Evolutionary conservation across 2,888 invertebrate species (phyloP), one percentile per base, ranked within the genome.

Genomic region (Cantharis flavilabris): DNA sequence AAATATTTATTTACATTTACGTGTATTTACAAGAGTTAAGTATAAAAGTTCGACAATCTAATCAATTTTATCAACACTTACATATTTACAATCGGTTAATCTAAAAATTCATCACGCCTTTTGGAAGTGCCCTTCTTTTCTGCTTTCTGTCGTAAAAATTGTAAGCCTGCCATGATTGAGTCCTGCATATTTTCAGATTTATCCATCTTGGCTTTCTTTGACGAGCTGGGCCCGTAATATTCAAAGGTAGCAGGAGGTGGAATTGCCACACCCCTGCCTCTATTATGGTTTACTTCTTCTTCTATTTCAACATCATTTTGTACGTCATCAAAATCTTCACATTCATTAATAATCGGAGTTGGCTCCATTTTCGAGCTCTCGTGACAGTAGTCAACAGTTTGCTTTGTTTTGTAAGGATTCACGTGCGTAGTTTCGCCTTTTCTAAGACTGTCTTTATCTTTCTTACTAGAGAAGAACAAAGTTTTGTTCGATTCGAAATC

Each of bases 211-310:
- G 11, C 83, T 77, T 83, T 84, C 81, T 86, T 86, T 70, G 78
- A 80, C 11, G 77, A 77, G 71, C 81, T 84, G 9, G 91, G 91
- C 0, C 92, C 92, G 82, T 91, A 92, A 84, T 94, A 93, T 28
- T 94, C 92, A 83, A 90, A 92, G 1, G 91, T 91, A 0, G 93
- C 89, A 1, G 94, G 94, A 9, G 93, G 93, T 9, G 93, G 91
- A 80, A 94, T 90, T 87, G 92, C 92, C 18, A 87, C 89, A 26
- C 91, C 89, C 76, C 82, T 85, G 28, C 84, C 83, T 70, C 81
- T 79, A 33, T 76, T 67, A 62, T 49, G 76, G 14, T 77, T 67
- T 62, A 33, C 28, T 10, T 77, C 76, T 28, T 73, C 20, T 28
- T 73, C 20, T 5, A 13, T 18, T 20, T 64, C 11, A 18, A 18